Percentiles rank a stretch among this genome's conserved stretches.
Evolutionary conservation across 2,797 vertebrate genomes (phyloP).

Genomic region (Enteromius radiatus): DNA sequence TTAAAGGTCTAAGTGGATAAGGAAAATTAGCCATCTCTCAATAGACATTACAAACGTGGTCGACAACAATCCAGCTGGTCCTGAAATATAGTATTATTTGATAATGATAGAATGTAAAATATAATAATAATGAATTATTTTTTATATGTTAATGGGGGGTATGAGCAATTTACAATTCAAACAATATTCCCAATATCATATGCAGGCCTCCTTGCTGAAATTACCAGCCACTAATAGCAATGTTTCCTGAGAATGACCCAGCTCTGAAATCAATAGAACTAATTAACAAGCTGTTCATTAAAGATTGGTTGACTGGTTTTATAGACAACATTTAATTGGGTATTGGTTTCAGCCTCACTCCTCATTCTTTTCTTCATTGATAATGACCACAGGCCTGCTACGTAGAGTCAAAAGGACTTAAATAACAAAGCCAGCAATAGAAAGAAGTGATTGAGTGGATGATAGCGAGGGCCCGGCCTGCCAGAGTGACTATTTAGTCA

Average conservation of each 20-base stretch:
- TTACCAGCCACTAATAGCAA: not conserved
- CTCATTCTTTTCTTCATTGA: conserved; percentile 10
- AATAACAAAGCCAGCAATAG: not conserved
- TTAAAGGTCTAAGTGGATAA: not conserved
- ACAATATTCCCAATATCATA: not conserved
- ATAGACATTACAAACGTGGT: not conserved
- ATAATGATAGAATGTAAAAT: no score
- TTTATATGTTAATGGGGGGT: no score
- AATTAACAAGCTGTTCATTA: conserved; percentile 5
- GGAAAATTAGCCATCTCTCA: not conserved
- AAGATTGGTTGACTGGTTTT: not conserved
- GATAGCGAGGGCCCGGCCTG: not conserved
- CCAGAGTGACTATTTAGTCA: not conserved
- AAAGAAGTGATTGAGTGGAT: not conserved
- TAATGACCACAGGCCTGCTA: not conserved
- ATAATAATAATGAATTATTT: no score
- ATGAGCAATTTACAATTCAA: not conserved
- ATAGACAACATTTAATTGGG: conserved; percentile 2
- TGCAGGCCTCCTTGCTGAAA: not conserved
- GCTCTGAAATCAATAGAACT: conserved; percentile 21
- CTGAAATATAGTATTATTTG: not conserved
- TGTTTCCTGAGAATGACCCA: not conserved
- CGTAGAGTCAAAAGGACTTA: not conserved
- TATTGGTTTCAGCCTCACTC: conserved; percentile 1
- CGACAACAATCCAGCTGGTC: not conserved